Base-by-base conservation (phyloP, 2,797 vertebrate genomes). In the Tenualosa thibaudeaui region DNA sequence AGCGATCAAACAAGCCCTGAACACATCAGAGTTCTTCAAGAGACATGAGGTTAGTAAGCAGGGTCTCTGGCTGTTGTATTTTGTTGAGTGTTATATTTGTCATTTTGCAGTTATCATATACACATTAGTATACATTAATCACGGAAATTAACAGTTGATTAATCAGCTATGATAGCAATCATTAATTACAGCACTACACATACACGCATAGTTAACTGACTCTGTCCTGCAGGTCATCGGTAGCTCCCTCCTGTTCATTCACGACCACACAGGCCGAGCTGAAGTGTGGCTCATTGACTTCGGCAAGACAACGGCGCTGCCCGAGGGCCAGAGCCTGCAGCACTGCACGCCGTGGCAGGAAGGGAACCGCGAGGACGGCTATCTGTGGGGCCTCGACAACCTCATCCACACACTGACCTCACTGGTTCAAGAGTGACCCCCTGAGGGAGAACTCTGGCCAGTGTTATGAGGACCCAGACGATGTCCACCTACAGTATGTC, bases 211-310 rank as follows among this genome's bases (percentile, higher is more conserved):
- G 15, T 31, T 31, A 31, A 31, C 37, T 78, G 40, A 31, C 31
- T 31, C 37, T 78, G 26, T 85, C n/a, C 83, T 90, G 82, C 87
- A 99, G 98, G 97, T 99, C 22, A 98, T 99, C n/a, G 98, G 98
- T 91, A 99, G 98, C 94, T 99, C 98, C 3, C 96, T 99, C 88
- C 97, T 99, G 90, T 99, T 99, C 88, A 97, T 99, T 89, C 98
- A 99, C 0, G 97, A 99, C 91, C 95, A 96, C 90, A 97, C 93
- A 17, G 96, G 96, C 84, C 96, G 92, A 0, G 97, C 97, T 0
- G 95, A 98, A 7, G 95, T 99, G 82, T 99, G 98, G 98, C 96
- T 99, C 84, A 99, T 99, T 3, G 98, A 99, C 94, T 99, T 99
- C 91, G 98, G 98, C 81, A 99, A 97, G 93, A 99, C 98, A 85